Conservation (phyloP, 2,888 invertebrate genomes). For the Chrysina gloriosa region DNA sequence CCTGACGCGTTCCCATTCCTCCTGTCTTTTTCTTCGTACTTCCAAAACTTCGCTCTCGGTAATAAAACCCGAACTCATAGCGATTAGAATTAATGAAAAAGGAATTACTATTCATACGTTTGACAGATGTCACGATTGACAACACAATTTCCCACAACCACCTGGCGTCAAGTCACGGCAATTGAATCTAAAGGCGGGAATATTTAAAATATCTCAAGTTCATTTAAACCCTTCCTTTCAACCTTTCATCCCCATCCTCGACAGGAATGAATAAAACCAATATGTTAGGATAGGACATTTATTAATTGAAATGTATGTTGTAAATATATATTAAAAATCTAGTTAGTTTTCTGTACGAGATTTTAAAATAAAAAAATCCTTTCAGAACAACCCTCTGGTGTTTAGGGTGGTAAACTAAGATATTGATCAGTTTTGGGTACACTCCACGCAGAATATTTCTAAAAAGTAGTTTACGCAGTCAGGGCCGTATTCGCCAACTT, state of each 20-base stretch:
- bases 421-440: conserved; percentile 50
- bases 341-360: conserved; percentile 2
- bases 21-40: conserved; percentile 83
- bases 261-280: too few relatives aligned
- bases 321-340: background rate
- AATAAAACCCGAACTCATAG: conserved; percentile 93
- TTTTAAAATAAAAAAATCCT: background rate
- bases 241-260: too few relatives aligned
- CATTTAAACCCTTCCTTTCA: background rate
- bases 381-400: conserved; percentile 44
- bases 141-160: background rate
- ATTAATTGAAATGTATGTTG: background rate
- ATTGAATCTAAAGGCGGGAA: background rate
- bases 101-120: conserved; percentile 22
- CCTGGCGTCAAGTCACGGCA: background rate
- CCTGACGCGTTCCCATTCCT: conserved; percentile 97
- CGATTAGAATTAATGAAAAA: conserved; percentile 39
- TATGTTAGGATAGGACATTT: background rate
- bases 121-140: conserved; percentile 12
- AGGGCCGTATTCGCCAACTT: conserved; percentile 36
- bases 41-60: conserved; percentile 89
- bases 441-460: conserved; percentile 47
- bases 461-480: conserved; percentile 44
- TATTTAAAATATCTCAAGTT: background rate
- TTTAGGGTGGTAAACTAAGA: conserved; percentile 43